Conservation (phyloP, 2,113 vertebrate genomes). For the Microcebus lehilahytsara region DNA sequence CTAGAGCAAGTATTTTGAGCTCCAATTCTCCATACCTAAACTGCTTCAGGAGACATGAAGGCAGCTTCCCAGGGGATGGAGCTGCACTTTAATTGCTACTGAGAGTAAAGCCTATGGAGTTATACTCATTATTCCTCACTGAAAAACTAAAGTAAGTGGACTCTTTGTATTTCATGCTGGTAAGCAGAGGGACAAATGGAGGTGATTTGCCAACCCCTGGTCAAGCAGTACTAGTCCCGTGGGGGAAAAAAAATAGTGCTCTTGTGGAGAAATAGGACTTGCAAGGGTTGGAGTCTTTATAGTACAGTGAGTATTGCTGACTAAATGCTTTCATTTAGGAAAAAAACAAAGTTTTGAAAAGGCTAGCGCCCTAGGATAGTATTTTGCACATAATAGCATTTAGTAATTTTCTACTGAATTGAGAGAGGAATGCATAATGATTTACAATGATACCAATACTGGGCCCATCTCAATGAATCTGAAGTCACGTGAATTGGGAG, state of each 20-base stretch:
- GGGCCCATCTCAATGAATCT: not conserved
- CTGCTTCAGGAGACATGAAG: slow-evolving; percentile 26
- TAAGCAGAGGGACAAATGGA: not conserved
- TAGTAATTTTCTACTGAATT: slow-evolving; percentile 33
- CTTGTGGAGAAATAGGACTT: not conserved
- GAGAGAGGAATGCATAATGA: not conserved
- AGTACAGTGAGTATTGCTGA: not conserved
- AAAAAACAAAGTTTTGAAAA: slow-evolving; percentile 17
- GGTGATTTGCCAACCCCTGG: not conserved
- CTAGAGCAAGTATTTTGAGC: not conserved
- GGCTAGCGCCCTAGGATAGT: not conserved
- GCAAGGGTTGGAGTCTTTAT: not conserved
- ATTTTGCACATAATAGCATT: not conserved
- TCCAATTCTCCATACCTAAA: not conserved
- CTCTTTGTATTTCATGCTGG: not conserved
- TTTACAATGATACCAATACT: not conserved
- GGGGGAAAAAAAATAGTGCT: not conserved
- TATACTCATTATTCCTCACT: not conserved
- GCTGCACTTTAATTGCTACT: slow-evolving; percentile 11
- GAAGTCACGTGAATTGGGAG: not conserved
- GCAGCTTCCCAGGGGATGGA: not conserved
- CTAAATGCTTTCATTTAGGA: slow-evolving; percentile 28
- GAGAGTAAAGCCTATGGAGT: slow-evolving; percentile 12
- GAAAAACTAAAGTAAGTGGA: slow-evolving; percentile 18
- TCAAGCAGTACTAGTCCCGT: not conserved